phyloP scores from a whole-genome alignment of 2,113 vertebrate species.

The Microcebus tavaratra region DNA sequence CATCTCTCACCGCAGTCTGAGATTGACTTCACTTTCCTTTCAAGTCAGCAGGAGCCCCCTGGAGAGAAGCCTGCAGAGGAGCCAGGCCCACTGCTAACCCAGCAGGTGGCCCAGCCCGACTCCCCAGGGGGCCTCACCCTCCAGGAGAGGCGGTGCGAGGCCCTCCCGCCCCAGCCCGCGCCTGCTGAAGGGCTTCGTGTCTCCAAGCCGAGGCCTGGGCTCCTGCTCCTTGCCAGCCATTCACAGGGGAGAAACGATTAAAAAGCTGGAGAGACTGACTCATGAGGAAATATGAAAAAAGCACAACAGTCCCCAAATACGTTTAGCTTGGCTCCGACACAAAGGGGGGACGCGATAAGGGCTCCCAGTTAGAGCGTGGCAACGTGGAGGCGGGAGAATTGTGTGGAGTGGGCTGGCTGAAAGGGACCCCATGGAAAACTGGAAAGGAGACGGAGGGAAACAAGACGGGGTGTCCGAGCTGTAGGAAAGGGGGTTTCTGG shows the following conservation, averaged over 20 bases:
- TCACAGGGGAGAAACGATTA: slow-evolving; percentile 74
- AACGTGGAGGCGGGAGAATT: slow-evolving; percentile 38
- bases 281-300: slow-evolving; percentile 79
- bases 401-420: slow-evolving; percentile 29
- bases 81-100: not conserved
- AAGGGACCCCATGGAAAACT: not conserved
- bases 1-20: not conserved
- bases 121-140: not conserved
- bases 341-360: slow-evolving; percentile 67
- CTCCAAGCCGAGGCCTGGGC: not conserved
- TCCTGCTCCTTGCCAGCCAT: slow-evolving; percentile 25
- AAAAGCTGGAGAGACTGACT: slow-evolving; percentile 79
- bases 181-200: not conserved
- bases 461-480: not conserved
- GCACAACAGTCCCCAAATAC: slow-evolving; percentile 60
- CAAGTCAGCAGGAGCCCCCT: not conserved
- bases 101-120: not conserved
- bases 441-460: slow-evolving; percentile 46
- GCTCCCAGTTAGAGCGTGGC: slow-evolving; percentile 60
- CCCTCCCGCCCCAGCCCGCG: not conserved
- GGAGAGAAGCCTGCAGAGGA: not conserved
- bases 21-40: not conserved
- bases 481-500: slow-evolving; percentile 26
- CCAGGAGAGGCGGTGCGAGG: not conserved
- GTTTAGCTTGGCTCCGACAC: slow-evolving; percentile 81